Conservation (phyloP, 2,888 invertebrate genomes). For the Ganaspis brasiliensis region DNA sequence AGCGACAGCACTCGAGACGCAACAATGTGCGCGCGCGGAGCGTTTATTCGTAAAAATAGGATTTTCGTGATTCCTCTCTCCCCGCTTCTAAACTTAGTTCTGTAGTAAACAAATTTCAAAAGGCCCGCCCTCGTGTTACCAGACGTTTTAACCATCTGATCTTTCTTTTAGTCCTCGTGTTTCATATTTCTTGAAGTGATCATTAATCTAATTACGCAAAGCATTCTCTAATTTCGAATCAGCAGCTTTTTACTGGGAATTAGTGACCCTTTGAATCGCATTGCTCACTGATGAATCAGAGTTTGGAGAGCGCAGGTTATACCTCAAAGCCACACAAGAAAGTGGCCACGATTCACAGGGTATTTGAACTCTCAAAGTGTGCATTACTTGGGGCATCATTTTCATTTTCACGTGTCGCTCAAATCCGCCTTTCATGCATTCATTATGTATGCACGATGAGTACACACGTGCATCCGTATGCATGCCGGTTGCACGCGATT, state of each 20-base stretch:
- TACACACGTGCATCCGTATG: conserved; percentile 38
- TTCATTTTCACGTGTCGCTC: conserved; percentile 55
- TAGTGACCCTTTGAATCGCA: conserved; percentile 25
- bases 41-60: conserved; percentile 77
- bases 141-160: conserved; percentile 54
- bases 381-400: conserved; percentile 57
- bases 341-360: conserved; percentile 33
- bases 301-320: conserved; percentile 16
- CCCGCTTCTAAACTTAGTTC: conserved; percentile 76
- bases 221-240: conserved; percentile 34
- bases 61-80: conserved; percentile 76
- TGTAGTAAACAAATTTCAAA: conserved; percentile 74
- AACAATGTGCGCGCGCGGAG: conserved; percentile 68
- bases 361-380: conserved; percentile 59
- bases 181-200: conserved; percentile 25
- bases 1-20: conserved; percentile 49
- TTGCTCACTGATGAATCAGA: conserved; percentile 14
- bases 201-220: conserved; percentile 38
- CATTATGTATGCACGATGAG: conserved; percentile 35
- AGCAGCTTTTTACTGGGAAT: conserved; percentile 16
- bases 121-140: conserved; percentile 56
- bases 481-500: conserved; percentile 38
- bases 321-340: background rate
- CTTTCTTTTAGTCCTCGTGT: conserved; percentile 50
- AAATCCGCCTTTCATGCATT: conserved; percentile 39